Base-by-base conservation (phyloP, 2,888 invertebrate genomes). In the Nezara viridula region DNA sequence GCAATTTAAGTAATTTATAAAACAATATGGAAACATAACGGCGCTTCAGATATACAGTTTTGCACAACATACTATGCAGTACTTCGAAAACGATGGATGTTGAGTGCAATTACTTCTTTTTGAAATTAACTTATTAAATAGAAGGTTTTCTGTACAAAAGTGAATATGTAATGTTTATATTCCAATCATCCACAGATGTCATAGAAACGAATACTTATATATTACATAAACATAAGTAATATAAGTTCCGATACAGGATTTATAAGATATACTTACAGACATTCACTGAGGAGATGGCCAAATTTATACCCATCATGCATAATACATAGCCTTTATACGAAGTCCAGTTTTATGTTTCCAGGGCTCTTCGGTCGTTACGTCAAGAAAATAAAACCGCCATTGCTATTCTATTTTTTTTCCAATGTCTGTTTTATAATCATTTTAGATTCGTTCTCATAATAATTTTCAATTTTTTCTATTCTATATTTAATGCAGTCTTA, bases 231-330 rank as follows among this genome's bases (percentile, higher is more conserved):
- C 32, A 73, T 73, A 73, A 73, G 32, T 73, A 73, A 73, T 73
- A 73, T 73, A 37, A 19, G 19, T 73, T 73, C 37, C 37, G 19
- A 37, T 37, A 32, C 6, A 19, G 66, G 66, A 73, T 73, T 73
- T 73, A 73, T 73, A 40, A 12, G 44, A 81, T 44, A 40, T 77
- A 77, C 37, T 81, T n/a, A 24, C 10, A 47, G 81, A 12, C 24
- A 81, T 81, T 44, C n/a, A 44, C 40, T 44, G 81, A 47, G 12
- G 81, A 81, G 44, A 40, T 37, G 81, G 44, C 9, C 5, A 44
- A 81, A 81, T 81, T 81, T 81, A 81, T 81, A 44, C 14, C 81
- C 81, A 81, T 81, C 81, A 81, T 81, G 81, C 81, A 81, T 81
- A 81, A 81, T 81, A 47, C 47, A 47, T 81, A 12, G 3, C 44